Evolutionary conservation across 2,797 vertebrate genomes (phyloP).

Genomic region (Lepilemur ruficaudatus): DNA sequence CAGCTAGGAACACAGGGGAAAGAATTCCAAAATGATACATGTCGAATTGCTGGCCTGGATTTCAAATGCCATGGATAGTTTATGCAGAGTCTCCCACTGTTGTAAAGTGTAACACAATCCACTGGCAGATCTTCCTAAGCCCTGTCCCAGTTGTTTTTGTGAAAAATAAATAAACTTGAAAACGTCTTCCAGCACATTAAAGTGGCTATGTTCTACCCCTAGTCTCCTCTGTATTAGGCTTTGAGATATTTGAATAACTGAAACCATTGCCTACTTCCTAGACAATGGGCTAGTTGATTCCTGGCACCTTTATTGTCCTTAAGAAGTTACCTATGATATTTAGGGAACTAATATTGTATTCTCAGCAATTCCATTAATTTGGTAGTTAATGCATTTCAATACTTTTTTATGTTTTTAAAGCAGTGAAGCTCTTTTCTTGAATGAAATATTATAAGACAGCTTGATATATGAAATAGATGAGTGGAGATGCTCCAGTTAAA

Average conservation of each 20-base stretch:
- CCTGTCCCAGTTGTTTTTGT: slow-evolving; percentile 84
- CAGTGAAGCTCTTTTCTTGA: not conserved
- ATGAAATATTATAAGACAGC: not conserved
- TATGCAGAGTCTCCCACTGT: slow-evolving; percentile 84
- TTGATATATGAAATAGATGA: not conserved
- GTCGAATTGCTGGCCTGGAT: slow-evolving; percentile 85
- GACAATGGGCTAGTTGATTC: slow-evolving; percentile 68
- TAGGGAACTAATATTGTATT: not conserved
- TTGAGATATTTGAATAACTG: slow-evolving; percentile 72
- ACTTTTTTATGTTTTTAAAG: slow-evolving; percentile 13
- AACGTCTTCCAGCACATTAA: slow-evolving; percentile 84
- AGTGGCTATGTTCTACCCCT: slow-evolving; percentile 80
- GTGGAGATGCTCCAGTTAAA: not conserved
- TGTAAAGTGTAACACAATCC: slow-evolving; percentile 87
- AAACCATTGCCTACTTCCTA: slow-evolving; percentile 78
- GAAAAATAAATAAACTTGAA: slow-evolving; percentile 85
- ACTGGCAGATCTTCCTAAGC: slow-evolving; percentile 81
- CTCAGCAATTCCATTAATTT: not conserved
- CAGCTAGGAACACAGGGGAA: slow-evolving; percentile 81
- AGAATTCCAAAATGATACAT: slow-evolving; percentile 83
- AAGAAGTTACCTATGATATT: not conserved
- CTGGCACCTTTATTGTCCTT: slow-evolving; percentile 21
- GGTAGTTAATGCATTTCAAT: not conserved
- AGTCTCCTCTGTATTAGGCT: slow-evolving; percentile 75
- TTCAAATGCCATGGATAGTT: slow-evolving; percentile 87